Conservation (phyloP, 2,888 invertebrate species). For the Schrankia costaestrigalis region DNA sequence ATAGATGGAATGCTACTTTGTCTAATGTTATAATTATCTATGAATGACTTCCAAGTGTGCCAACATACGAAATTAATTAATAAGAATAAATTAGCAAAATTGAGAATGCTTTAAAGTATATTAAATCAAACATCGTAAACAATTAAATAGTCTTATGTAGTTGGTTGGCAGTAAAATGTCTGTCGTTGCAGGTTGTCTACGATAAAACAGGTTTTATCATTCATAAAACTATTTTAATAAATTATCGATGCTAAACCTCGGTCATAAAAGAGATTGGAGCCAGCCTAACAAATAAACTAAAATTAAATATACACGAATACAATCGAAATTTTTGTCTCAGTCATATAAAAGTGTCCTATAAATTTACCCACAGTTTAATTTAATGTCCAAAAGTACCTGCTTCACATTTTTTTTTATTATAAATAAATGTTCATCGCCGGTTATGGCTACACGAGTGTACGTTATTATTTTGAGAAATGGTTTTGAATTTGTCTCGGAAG, state of each 20-base stretch:
- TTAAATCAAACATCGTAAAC: conserved; percentile 21
- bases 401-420: conserved; percentile 70
- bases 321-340: conserved; percentile 81
- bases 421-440: conserved; percentile 73
- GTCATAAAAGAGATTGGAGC: conserved; percentile 73
- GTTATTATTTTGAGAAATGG: conserved; percentile 78
- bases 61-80: too few species aligned
- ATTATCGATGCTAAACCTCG: conserved; percentile 71
- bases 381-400: conserved; percentile 80
- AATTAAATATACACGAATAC: conserved; percentile 80
- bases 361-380: conserved; percentile 80
- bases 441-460: conserved; percentile 70
- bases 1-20: too few species aligned
- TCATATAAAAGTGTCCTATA: conserved; percentile 80
- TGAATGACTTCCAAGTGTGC: too few species aligned
- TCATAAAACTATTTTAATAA: conserved; percentile 78
- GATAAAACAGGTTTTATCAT: conserved; percentile 66
- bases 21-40: too few species aligned
- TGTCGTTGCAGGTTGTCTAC: conserved; percentile 40
- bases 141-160: conserved; percentile 41
- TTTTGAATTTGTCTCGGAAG: conserved; percentile 66
- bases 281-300: conserved; percentile 78
- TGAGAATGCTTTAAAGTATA: not conserved
- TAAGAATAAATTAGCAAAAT: not conserved
- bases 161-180: conserved; percentile 47